Evolutionary conservation across 2,888 invertebrate genomes (phyloP), one percentile per base, ranked within the genome.

Genomic region (Parthenolecanium corni): DNA sequence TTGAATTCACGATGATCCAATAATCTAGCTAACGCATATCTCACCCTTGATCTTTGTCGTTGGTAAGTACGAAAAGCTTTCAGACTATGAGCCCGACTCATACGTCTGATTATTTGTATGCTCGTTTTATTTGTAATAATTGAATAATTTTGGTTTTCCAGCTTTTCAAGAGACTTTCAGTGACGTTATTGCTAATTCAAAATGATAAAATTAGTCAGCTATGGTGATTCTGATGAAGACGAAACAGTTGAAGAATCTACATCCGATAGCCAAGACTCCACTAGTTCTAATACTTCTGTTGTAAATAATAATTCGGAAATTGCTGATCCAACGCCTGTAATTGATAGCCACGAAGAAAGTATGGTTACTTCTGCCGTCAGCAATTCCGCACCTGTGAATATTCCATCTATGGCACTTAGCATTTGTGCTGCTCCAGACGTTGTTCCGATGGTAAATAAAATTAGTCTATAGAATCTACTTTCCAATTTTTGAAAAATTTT

Each of bases 371-470:
- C 21, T n/a, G 1, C 14, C 16, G 21, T 1, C 14, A 24, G 24
- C 3, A 54, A 54, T n/a, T 23, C 54, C 24, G n/a, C n/a, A n/a
- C n/a, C n/a, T 56, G 38, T 2, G 25, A 58, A 46, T 31, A 18
- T 21, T 31, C 23, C 49, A 6, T 49, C 21, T 3, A 21, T 51
- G 21, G 51, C 51, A 3, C n/a, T 61, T 6, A 61, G 61, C 38
- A 49, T 61, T 12, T 61, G 61, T n/a, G 14, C 91, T 25, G 88
- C 92, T 0, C 93, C 93, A 0, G 78, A 82, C 47, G 90, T 92
- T 3, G 80, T 89, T 67, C 88, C 91, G 1, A 83, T 84, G 67
- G 88, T 85, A 77, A 78, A 75, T 74, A 47, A 4, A 16, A 1
- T 2, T 16, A 21, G 4, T 24, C 24, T 56, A 5, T 23, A 23